Evolutionary conservation across 2,888 invertebrate species (phyloP).

Genomic region (Hypercompe scribonia): DNA sequence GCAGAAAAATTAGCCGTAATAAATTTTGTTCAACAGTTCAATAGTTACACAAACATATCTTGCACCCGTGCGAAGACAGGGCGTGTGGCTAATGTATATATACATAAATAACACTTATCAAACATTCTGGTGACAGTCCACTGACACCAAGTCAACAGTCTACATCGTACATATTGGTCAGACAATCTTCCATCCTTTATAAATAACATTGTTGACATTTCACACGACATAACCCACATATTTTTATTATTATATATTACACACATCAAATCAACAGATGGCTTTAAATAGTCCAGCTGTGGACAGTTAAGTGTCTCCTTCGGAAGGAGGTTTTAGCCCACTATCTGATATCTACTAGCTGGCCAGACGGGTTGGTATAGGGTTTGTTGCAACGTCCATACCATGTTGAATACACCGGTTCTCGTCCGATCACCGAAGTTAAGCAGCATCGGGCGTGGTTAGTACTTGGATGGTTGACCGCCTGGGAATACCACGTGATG

Average conservation of each 20-base stretch:
- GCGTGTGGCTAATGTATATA: not conserved
- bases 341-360: too few species aligned
- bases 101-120: not conserved
- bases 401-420: conserved; percentile 79
- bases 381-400: conserved; percentile 75
- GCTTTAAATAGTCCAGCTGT: too few species aligned
- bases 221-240: not conserved
- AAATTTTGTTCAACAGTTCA: too few species aligned
- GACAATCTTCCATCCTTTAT: not conserved
- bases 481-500: conserved; percentile 77
- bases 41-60: too few species aligned
- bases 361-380: too few species aligned
- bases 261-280: too few species aligned
- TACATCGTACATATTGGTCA: not conserved
- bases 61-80: too few species aligned
- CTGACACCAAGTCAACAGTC: not conserved
- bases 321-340: too few species aligned
- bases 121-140: not conserved
- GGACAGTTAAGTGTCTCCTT: too few species aligned
- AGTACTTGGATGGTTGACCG: conserved; percentile 81
- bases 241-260: too few species aligned
- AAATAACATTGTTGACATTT: not conserved
- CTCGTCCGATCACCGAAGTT: conserved; percentile 83
- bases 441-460: conserved; percentile 80
- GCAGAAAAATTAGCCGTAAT: too few species aligned